phyloP scores from a whole-genome alignment of 2,797 vertebrate species.

The Notolepis coatsorum region DNA sequence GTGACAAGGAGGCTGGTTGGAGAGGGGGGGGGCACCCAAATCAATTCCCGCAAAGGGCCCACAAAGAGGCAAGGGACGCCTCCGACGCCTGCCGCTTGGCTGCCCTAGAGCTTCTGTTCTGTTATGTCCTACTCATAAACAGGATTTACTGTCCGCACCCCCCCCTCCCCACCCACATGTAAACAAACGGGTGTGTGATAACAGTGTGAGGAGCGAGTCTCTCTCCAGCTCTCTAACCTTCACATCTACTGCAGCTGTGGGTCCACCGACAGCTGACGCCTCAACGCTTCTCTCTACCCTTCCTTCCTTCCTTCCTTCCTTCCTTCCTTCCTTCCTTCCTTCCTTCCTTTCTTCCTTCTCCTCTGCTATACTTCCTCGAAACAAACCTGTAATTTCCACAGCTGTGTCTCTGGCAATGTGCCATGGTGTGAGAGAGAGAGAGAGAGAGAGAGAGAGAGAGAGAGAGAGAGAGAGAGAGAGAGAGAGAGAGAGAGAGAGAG shows the following conservation, averaged over 20 bases:
- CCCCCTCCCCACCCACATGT: conserved; percentile 17
- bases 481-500: conserved; percentile 27
- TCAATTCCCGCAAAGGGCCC: too few species aligned
- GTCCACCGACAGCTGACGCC: conserved; percentile 76
- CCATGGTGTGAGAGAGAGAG: conserved; percentile 46
- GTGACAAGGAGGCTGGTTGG: too few species aligned
- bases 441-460: neutral
- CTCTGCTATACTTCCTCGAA: conserved; percentile 65
- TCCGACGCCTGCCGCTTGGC: too few species aligned
- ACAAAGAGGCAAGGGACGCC: too few species aligned
- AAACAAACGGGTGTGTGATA: conserved; percentile 74
- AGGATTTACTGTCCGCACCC: conserved; percentile 50
- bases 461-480: neutral
- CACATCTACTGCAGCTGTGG: conserved; percentile 77
- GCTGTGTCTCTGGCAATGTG: conserved; percentile 70
- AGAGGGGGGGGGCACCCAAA: too few species aligned
- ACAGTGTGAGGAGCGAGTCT: conserved; percentile 48
- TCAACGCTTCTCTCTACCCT: conserved; percentile 53
- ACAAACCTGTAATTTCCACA: conserved; percentile 80
- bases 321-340: conserved; percentile 27
- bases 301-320: conserved; percentile 26
- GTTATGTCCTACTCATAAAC: conserved; percentile 55
- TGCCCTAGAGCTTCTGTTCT: conserved; percentile 73
- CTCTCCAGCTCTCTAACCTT: conserved; percentile 59
- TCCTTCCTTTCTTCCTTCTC: conserved; percentile 38